Base-by-base conservation (phyloP, 2,797 vertebrate species). In the Oceanodroma leucorhoa region DNA sequence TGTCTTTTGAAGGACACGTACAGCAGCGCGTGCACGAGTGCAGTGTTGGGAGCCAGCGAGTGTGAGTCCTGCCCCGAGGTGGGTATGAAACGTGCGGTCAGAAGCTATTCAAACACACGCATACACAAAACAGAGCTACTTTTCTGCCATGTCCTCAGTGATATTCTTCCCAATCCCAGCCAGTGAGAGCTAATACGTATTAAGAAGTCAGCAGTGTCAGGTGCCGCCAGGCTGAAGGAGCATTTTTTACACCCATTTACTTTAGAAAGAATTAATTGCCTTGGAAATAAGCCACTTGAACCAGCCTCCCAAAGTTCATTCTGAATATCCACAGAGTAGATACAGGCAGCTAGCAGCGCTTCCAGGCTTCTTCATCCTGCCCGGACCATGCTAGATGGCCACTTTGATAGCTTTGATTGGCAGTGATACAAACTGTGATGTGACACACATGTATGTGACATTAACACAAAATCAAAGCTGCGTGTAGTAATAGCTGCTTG, bases 221-320 rank as follows among this genome's bases (percentile, higher is more conserved):
- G 80, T 91, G 80, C 79, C 93, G 89, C 64, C 90, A 96, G 72
- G 86, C 89, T 83, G 82, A 83, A 83, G 77, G 77, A 89, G 51
- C 51, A 24, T 57, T 93, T 80, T 71, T 87, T 54, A 54, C 43
- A 76, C 55, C 50, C 65, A 19, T 79, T 93, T 93, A 48, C 83
- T 95, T 86, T 8, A 67, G 79, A 78, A 88, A 91, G 87, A 93
- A 87, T 90, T 91, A 79, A 96, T 88, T 94, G 57, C 71, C 91
- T 93, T 87, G 83, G 90, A 94, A 95, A 94, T 82, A 89, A 91
- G 82, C 75, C 90, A 86, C 79, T 87, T 76, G 73, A 94, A 79
- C 64, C 64, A 83, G 84, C 12, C 73, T 75, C 50, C 34, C 60
- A n/a, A n/a, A 87, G 88, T 69, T 89, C 82, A 71, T 57, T 62